These are phyloP conservation scores for Protophormia terraenovae DNA, from an alignment of 2,888 invertebrate genomes.

Conservation along the genomic window DNA sequence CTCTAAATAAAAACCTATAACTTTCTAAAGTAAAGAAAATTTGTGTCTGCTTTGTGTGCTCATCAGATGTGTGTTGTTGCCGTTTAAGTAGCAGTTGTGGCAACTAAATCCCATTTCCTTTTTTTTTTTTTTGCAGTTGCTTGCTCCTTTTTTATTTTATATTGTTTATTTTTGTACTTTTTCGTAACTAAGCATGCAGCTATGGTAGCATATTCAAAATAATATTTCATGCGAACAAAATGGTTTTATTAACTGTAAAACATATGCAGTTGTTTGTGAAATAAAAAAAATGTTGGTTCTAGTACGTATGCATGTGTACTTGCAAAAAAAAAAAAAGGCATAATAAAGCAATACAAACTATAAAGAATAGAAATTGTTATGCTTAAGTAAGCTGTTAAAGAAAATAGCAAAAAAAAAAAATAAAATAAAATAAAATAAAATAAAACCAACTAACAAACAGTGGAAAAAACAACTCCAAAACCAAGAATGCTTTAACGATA, in stretches of 20 bases:
- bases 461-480: not conserved
- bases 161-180: not conserved
- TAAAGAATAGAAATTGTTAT: constrained; percentile 27
- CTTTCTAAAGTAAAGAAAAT: not conserved
- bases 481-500: not conserved
- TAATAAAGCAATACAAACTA: constrained; percentile 9
- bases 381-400: constrained; percentile 22
- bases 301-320: not conserved
- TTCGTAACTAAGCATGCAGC: not conserved
- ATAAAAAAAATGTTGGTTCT: not conserved
- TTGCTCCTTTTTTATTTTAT: not conserved
- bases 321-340: not conserved
- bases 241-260: constrained; percentile 53
- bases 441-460: not conserved
- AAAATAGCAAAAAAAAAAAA: too few relatives aligned
- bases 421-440: too few relatives aligned
- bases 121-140: not conserved
- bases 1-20: not conserved
- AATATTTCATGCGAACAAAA: constrained; percentile 51
- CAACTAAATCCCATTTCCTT: constrained; percentile 50
- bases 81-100: constrained; percentile 41
- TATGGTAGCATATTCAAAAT: constrained; percentile 21
- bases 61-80: not conserved
- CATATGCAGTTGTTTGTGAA: not conserved
- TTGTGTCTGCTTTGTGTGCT: not conserved